Base-by-base conservation (phyloP, 2,888 invertebrate species). In the Pycnomerus fuliginosus region DNA sequence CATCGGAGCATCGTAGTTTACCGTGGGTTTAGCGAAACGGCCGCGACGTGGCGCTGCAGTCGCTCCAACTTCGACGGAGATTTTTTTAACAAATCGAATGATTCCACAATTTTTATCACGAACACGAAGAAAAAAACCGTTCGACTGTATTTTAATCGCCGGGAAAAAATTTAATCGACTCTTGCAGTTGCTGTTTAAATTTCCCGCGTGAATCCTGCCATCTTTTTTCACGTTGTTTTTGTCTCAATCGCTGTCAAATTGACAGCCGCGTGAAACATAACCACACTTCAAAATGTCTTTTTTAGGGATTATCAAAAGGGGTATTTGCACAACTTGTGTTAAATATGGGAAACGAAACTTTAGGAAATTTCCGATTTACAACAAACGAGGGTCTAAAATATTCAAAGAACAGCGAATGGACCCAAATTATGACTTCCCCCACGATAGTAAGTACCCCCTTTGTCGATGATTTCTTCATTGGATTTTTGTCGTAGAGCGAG, bases 331-430 rank as follows among this genome's bases (percentile, higher is more conserved):
- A 1, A 73, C 80, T 1, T 61, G 72, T 1, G 53, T 61, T 3
- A 60, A 74, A 36, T 67, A 73, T 47, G 89, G 90, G 1, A 90
- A 90, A 72, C 77, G 84, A 51, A 92, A 92, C 73, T 91, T 92
- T 60, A 76, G 83, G 27, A 91, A 91, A 72, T 91, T 93, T 65
- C 71, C 81, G 1, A 62, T 88, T 0, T 77, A 80, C 20, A 87
- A 87, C 62, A 90, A 90, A 66, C 76, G 91, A 51, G 92, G 92
- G 1, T 77, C 84, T 1, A 74, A 76, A 50, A 60, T 75, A 2
- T 85, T 85, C 54, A 89, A 85, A 65, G 59, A 80, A 58, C 69
- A 71, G 50, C 83, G 84, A 67, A 62, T 55, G 20, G 67, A 71
- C 42, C 78, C 77, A 7, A 75, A 83, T 58, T 82, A 81, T 1